phyloP scores from a whole-genome alignment of 2,113 vertebrate genomes.

The Paraplagusia blochii region DNA sequence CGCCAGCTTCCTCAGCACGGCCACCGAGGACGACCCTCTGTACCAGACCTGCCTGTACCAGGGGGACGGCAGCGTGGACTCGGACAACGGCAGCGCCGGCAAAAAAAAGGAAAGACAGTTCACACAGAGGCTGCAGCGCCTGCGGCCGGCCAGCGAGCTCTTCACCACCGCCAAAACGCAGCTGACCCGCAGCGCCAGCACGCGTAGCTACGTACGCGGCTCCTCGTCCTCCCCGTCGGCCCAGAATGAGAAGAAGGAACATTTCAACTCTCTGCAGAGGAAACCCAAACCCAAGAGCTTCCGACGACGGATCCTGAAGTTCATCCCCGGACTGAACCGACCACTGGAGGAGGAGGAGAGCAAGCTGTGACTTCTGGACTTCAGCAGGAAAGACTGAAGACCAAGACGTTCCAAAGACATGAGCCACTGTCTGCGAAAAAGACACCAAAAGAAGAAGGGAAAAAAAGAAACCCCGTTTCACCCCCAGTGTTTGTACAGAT shows the following conservation, averaged over 20 bases:
- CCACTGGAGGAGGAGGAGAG: conserved; percentile 95
- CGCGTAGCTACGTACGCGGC: conserved; percentile 74
- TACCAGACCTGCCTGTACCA: conserved; percentile 90
- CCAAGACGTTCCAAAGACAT: conserved; percentile 23
- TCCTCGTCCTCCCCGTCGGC: conserved; percentile 12
- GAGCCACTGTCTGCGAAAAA: neutral
- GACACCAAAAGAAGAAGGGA: conserved; percentile 21
- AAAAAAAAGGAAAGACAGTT: conserved; percentile 18
- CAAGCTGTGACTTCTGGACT: conserved; percentile 77
- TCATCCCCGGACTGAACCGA: conserved; percentile 92
- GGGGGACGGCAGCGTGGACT: conserved; percentile 26
- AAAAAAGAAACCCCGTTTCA: conserved; percentile 23
- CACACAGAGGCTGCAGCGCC: conserved; percentile 33
- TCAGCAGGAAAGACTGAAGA: neutral
- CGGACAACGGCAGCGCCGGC: conserved; percentile 18
- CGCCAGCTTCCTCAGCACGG: conserved; percentile 74
- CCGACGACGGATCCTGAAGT: conserved; percentile 86
- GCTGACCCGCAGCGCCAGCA: conserved; percentile 81
- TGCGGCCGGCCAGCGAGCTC: conserved; percentile 70
- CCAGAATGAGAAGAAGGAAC: conserved; percentile 58
- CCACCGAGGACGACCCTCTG: conserved; percentile 81
- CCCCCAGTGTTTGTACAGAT: neutral
- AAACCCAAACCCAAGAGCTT: conserved; percentile 90
- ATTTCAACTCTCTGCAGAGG: conserved; percentile 72
- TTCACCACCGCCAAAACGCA: conserved; percentile 69